phyloP scores from a whole-genome alignment of 1,140 invertebrate species.

The Halictus rubicundus region DNA sequence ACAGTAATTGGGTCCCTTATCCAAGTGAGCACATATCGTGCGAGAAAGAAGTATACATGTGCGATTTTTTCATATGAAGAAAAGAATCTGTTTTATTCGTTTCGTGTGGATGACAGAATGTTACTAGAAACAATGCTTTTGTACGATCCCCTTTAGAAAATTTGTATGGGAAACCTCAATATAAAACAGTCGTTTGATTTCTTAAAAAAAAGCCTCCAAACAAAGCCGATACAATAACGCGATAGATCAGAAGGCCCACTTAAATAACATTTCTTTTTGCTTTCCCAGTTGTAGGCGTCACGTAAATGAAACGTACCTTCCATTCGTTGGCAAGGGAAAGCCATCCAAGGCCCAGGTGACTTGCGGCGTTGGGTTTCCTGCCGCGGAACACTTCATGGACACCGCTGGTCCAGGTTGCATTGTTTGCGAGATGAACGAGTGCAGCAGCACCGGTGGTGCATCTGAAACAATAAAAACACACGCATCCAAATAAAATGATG shows the following conservation, averaged over 20 bases:
- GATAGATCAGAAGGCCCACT: neutral
- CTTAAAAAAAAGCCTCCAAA: no score
- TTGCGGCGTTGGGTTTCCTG: constrained; percentile 92
- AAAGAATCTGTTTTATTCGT: no score
- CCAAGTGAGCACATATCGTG: no score
- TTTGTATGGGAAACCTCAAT: no score
- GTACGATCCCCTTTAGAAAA: no score
- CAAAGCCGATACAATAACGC: no score
- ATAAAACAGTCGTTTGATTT: no score
- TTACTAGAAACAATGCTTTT: no score
- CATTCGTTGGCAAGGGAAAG: constrained; percentile 86
- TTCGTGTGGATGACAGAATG: no score
- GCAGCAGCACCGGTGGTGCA: constrained; percentile 89
- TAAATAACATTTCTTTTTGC: neutral
- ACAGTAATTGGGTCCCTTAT: no score
- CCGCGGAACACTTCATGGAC: constrained; percentile 91
- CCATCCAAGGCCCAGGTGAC: constrained; percentile 92
- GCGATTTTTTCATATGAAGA: no score
- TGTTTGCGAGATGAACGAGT: constrained; percentile 92
- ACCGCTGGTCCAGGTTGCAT: constrained; percentile 91
- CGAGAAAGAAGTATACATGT: no score
- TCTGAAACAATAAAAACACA: constrained; percentile 81
- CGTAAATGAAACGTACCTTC: constrained; percentile 81
- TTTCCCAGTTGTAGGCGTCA: neutral
- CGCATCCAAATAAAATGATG: neutral